Evolutionary conservation across 2,888 invertebrate genomes (phyloP), one percentile per base, ranked within the genome.

Genomic region (Escarpia spicata): DNA sequence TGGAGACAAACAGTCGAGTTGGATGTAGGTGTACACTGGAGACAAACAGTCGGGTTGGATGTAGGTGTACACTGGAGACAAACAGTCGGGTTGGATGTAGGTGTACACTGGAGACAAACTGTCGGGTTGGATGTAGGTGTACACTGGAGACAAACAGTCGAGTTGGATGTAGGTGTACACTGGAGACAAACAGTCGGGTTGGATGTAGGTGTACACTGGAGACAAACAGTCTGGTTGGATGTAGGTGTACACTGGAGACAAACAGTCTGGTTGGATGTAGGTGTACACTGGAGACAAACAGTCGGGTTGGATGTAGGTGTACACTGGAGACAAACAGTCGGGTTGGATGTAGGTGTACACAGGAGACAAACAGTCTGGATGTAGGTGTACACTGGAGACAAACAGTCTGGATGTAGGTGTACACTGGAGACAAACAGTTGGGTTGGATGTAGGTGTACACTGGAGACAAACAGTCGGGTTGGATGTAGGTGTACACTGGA

Each of bases 91-190:
- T n/a, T 96, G 96, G 95, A 99, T 99, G 97, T 99, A 99, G 15
- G 99, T 99, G 97, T 99, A 99, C 93, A 99, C 98, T 96, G 95
- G 37, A 37, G 37, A n/a, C n/a, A n/a, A n/a, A n/a, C n/a, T n/a
- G n/a, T n/a, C n/a, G n/a, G n/a, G n/a, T n/a, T 96, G 96, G 95
- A 99, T 99, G 97, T 99, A 99, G 15, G 99, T 99, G 97, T 99
- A 99, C 93, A 99, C 98, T 96, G 95, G 37, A 37, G 37, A n/a
- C n/a, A n/a, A n/a, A n/a, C n/a, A n/a, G n/a, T n/a, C n/a, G n/a
- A n/a, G n/a, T n/a, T 96, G 96, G 95, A 99, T 99, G 97, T 99
- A 99, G 15, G 99, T 99, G 97, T 99, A 99, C 93, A 99, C 98
- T 96, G 95, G 37, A 37, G 37, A n/a, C n/a, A n/a, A n/a, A n/a